Base-by-base conservation (phyloP, 1,140 invertebrate species). In the Centruroides vittatus region DNA sequence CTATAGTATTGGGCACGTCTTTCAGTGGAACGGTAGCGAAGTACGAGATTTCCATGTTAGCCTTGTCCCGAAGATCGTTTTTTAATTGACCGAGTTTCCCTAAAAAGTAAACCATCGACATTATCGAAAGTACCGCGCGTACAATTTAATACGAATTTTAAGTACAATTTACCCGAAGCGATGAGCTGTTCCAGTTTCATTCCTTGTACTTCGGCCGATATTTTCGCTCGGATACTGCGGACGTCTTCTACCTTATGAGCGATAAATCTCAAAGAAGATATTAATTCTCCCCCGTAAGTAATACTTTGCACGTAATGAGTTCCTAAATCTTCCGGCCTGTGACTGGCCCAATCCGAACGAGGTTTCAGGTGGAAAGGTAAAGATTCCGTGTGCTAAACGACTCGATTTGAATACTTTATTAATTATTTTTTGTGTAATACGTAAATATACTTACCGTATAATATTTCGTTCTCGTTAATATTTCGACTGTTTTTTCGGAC, bases 21-120 rank as follows among this genome's bases (percentile, higher is more conserved):
- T 61, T 59, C 47, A 65, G n/a, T 10, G 63, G 63, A 3, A 65
- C 63, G 13, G 60, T 60, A 5, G 63, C 63, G 13, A 53, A 65
- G 23, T 65, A 65, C 12, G 36, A 41, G 5, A 65, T 60, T 23
- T 65, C 63, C 63, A 61, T 59, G 4, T 34, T 59, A 3, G 63
- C 63, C 35, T 53, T 61, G 11, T 35, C 41, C 6, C 57, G 51
- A 10, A 65, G 41, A 35, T 61, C 35, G 13, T 58, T 55, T 4
- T 61, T 52, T n/a, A 64, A 12, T 11, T 47, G 41, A 8, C 61
- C 55, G 4, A 65, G 36, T 36, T 61, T 61, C 5, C 60, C 63
- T 65, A 36, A 34, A 53, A 53, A 1, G 8, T 34, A 53, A 23
- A 34, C 51, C 1, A 51, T 51, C 2, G 34, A 34, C 2, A 23